phyloP scores from a whole-genome alignment of 2,888 invertebrate species.

The Meiosimyza decipiens region DNA sequence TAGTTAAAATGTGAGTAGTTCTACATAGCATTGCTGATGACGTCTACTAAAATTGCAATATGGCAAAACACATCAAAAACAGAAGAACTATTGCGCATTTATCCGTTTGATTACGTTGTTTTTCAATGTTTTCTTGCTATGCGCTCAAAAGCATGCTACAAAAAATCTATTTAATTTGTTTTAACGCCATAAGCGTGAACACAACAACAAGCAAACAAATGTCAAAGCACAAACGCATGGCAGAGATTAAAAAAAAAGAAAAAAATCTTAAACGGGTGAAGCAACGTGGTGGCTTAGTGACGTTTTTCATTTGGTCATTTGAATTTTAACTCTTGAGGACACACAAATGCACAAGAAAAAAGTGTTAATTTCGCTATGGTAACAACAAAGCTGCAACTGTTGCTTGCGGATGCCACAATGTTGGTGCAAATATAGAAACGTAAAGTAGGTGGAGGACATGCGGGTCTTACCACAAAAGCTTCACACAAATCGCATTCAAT shows the following conservation, averaged over 20 bases:
- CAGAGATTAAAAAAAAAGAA: not conserved
- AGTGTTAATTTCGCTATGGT: no score
- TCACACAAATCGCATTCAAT: slow-evolving; percentile 14
- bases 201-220: not conserved
- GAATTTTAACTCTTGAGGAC: not conserved
- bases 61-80: not conserved
- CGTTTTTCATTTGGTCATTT: not conserved
- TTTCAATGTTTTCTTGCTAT: not conserved
- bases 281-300: not conserved
- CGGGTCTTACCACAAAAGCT: slow-evolving; percentile 7
- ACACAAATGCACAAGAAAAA: not conserved
- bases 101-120: not conserved
- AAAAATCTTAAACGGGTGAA: not conserved
- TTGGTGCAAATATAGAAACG: no score
- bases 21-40: not conserved
- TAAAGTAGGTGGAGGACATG: not conserved
- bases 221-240: not conserved
- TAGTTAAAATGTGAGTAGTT: not conserved
- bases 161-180: slow-evolving; percentile 11
- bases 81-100: not conserved
- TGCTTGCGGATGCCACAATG: not conserved
- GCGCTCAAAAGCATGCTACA: not conserved
- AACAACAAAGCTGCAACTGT: slow-evolving; percentile 3
- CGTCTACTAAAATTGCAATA: not conserved
- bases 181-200: not conserved